Evolutionary conservation across 2,888 invertebrate genomes (phyloP), one percentile per base, ranked within the genome.

Genomic region (Perizoma affinitatum): DNA sequence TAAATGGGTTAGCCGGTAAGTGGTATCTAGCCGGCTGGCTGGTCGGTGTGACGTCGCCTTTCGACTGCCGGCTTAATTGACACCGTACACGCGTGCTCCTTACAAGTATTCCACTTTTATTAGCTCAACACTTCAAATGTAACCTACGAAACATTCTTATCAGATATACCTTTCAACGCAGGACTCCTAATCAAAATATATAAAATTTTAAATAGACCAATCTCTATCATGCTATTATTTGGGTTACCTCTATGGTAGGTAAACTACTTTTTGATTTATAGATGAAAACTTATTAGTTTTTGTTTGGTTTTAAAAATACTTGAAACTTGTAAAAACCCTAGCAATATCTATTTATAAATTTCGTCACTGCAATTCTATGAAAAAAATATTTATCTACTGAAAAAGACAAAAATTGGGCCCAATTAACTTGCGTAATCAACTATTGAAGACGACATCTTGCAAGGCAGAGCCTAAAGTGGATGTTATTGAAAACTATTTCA

Each of bases 1-100:
- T 90, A 91, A 90, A 91, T 91, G 87, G 92, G 92, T 92, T 92
- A 92, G 88, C 88, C 87, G 92, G 91, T 90, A 87, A 91, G 83
- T 89, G 88, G 88, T 83, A 82, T 85, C 87, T 88, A 87, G 86
- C 66, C 62, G 68, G 57, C 58, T 54, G 65, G 54, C 58, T 57
- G 66, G 54, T 68, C 63, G 73, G 73, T 72, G 72, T 66, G 55
- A 63, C 70, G 63, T 62, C 65, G 71, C 66, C 60, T 69, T 68
- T 71, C 72, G 74, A 65, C 71, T 71, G 45, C 71, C 66, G 52
- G 63, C 66, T 64, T 73, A 74, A 74, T 72, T 73, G 71, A 71
- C 74, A 65, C 67, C 69, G 71, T 67, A 73, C 67, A 68, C 66
- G 65, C 65, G 59, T 61, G 54, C 63, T 63, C 60, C 60, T 53